These are phyloP conservation scores for Carposina sasakii DNA, from an alignment of 1,140 invertebrate species.

Conservation along the genomic window DNA sequence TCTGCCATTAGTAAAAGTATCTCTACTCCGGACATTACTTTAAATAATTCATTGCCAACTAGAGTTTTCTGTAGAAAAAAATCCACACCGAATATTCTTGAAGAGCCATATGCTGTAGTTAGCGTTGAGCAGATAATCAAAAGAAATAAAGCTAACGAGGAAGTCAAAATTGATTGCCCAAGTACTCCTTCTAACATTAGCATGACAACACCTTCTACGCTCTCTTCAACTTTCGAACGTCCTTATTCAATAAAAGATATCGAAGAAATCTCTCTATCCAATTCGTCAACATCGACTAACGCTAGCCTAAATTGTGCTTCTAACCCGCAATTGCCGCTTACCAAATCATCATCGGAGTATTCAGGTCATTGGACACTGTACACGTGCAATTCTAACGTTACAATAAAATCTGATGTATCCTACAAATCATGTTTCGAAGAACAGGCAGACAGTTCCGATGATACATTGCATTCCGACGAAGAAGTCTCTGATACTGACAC, in stretches of 20 bases:
- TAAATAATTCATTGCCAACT: constrained; percentile 45
- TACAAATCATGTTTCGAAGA: constrained; percentile 60
- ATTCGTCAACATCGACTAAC: constrained; percentile 46
- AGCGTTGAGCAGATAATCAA: constrained; percentile 40
- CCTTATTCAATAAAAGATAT: constrained; percentile 64
- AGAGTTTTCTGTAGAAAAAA: constrained; percentile 41
- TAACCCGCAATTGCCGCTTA: constrained; percentile 47
- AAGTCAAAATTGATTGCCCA: constrained; percentile 11
- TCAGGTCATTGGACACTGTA: constrained; percentile 60
- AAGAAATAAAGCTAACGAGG: constrained; percentile 27
- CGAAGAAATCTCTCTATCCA: constrained; percentile 53
- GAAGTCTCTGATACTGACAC: constrained; percentile 59
- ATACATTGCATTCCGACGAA: constrained; percentile 53
- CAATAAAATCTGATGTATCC: constrained; percentile 53
- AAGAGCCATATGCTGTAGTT: constrained; percentile 55
- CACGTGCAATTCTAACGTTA: constrained; percentile 58
- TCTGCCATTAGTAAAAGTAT: constrained; percentile 64
- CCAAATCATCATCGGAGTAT: constrained; percentile 63
- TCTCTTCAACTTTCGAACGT: constrained; percentile 31
- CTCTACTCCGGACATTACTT: constrained; percentile 60
- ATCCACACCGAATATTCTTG: constrained; percentile 52
- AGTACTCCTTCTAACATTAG: constrained; percentile 21
- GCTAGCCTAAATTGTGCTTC: constrained; percentile 50
- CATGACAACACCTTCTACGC: constrained; percentile 32
- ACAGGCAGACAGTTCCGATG: constrained; percentile 53